Base-by-base conservation (phyloP, 64 coral and sea anemone genomes). In the Montipora efflorescens region DNA sequence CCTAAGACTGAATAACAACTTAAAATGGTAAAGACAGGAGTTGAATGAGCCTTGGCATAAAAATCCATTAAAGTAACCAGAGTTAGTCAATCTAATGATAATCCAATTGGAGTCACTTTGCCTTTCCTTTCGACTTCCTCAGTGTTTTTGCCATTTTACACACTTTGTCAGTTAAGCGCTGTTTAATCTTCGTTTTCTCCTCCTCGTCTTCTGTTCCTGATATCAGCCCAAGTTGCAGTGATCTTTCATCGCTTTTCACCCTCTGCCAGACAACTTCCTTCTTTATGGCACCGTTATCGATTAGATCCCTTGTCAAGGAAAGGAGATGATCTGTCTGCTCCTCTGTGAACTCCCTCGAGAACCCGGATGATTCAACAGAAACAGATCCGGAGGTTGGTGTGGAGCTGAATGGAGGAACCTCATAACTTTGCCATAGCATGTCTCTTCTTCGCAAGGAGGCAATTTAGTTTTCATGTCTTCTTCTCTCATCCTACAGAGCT, bases 201-300 rank as follows among this genome's bases (percentile, higher is more conserved):
- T 87, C 84, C 71, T 87, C 67, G 20, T 70, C 43, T 48, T 70
- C 84, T 14, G 10, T 43, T 15, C 71, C 47, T 50, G 64, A 18
- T 15, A 72, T 72, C 19, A 87, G 20, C 28, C 45, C 28, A 51
- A 87, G 64, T 72, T 87, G 11, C 59, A 46, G 19, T 48, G 84
- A 57, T n/a, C 16, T 87, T 50, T 70, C 19, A 74, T 72, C 44
- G 11, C 21, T n/a, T n/a, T 71, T 72, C 71, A 87, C 74, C 45
- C 88, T 77, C 74, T 90, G 49, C 88, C 75, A 87, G 45, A 75
- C 62, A 87, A 72, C 71, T 72, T 87, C 84, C 48, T 49, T 70
- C 47, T 87, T 87, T 9, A 74, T 49, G 12, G 68, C 49, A 67
- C 48, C 49, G 44, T 47, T 72, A 1, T 71, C 44, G 11, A 87